Evolutionary conservation across 2,113 vertebrate genomes (phyloP), one percentile per base, ranked within the genome.

Genomic region (Caranx ignobilis): DNA sequence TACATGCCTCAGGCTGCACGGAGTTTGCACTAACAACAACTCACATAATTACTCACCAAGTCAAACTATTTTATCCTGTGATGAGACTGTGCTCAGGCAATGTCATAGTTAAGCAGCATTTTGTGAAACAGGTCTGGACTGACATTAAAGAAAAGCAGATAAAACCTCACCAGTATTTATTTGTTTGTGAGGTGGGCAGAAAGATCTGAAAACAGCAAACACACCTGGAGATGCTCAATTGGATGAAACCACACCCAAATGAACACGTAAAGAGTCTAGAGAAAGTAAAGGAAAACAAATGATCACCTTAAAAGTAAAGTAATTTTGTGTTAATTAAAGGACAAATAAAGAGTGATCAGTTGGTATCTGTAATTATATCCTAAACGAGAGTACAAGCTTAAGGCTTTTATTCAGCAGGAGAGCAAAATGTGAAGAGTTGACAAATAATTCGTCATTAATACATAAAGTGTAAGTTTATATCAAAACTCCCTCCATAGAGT

Each of bases 151-250:
- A 2, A n/a, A 5, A 2, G 10, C 15, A 6, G 15, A 61, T n/a
- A 35, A n/a, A 5, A 4, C 35, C 34, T 61, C 12, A 15, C 11
- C 26, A 57, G 56, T 26, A 3, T 57, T 56, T 56, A 31, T 26
- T 26, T 71, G 26, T 64, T 71, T 82, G 67, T 52, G 19, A 82
- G 71, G 73, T 45, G 73, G 79, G 72, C 59, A 26, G 66, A 70
- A 34, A 41, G 71, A 65, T 45, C 32, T 52, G 34, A 62, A 26
- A 2, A 15, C 31, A 21, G 65, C 26, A 64, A 66, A 76, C 59
- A 64, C 57, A 45, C 19, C 18, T 1, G 0, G 6, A 60, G 19
- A 55, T 16, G 57, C 48, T 69, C 39, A 57, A 70, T 48, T 1
- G 48, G 37, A 26, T 31, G 7, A 62, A 50, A 52, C 66, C 71